Base-by-base conservation (phyloP, 2,888 invertebrate genomes). In the Dugesia japonica region DNA sequence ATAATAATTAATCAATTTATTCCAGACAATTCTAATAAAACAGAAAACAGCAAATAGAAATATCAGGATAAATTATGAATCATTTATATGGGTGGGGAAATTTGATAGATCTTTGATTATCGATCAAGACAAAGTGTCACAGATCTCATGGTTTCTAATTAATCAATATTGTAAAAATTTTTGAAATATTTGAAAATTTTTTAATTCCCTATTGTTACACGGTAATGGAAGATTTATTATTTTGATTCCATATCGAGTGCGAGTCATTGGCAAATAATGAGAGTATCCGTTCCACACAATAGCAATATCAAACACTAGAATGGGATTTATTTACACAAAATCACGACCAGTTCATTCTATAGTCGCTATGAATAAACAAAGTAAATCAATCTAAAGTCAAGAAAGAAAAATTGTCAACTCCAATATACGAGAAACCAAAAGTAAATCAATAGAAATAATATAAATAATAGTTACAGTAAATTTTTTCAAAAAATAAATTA, bases 171-270 rank as follows among this genome's bases (percentile, higher is more conserved):
- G 31, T 31, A 31, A 13, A 31, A 31, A 31, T 7, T 31, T 31
- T 7, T 4, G 13, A 31, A 31, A 31, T 31, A 31, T 56, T 56
- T 56, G 56, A 56, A 56, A 56, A 13, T 56, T 56, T n/a, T 56
- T 56, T 56, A 56, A 56, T 56, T 56, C 17, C 20, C 56, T n/a
- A 56, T 56, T 56, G 56, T 56, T 56, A 56, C 56, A 56, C 56
- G 56, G 56, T 56, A 56, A 56, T 56, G 56, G 56, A 56, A 56
- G 4, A 56, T 56, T 56, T 56, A 56, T 56, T 56, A 56, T 56
- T 56, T 56, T 56, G 56, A 56, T 56, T 56, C 56, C 56, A 56
- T n/a, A 56, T 56, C 56, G 56, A 56, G 56, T 56, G n/a, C 56
- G 56, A 56, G 56, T 56, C 56, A n/a, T 56, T 20, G 23, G 56